These are phyloP conservation scores for Nomada flava DNA, from an alignment of 2,888 invertebrate species.

Conservation along the genomic window DNA sequence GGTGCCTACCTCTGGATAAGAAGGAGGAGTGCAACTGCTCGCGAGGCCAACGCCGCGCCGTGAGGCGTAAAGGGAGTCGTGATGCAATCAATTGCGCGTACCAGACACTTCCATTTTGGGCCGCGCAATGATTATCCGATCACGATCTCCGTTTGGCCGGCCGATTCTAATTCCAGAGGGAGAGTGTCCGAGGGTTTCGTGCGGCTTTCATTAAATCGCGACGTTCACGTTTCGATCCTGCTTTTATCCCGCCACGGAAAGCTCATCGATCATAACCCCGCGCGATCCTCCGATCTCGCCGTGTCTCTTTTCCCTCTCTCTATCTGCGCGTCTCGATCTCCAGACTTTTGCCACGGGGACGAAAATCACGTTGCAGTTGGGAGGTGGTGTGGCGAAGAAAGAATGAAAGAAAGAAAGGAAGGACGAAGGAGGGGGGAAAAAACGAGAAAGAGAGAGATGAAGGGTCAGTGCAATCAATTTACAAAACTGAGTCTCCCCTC, in stretches of 20 bases:
- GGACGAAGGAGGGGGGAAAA: conserved; percentile 5
- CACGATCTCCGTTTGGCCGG: conserved; percentile 40
- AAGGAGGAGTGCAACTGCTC: neutral
- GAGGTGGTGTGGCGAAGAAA: conserved; percentile 16
- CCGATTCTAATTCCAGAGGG: conserved; percentile 57
- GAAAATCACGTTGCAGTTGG: conserved; percentile 53
- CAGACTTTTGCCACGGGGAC: conserved; percentile 61
- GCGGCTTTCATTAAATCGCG: conserved; percentile 59
- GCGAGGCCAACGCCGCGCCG: neutral
- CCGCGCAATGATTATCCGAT: conserved; percentile 56
- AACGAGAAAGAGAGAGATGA: conserved; percentile 20
- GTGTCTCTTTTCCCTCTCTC: conserved; percentile 16
- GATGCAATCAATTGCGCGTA: conserved; percentile 48
- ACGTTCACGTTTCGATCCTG: conserved; percentile 49
- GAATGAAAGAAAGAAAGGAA: neutral
- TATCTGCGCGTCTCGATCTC: conserved; percentile 56
- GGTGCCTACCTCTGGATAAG: neutral
- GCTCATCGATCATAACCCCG: conserved; percentile 61
- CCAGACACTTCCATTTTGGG: conserved; percentile 58
- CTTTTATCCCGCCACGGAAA: conserved; percentile 55
- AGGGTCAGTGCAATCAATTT: conserved; percentile 57
- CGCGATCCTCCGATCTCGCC: conserved; percentile 43
- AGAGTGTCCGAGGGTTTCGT: conserved; percentile 25
- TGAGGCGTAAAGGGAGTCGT: conserved; percentile 28
- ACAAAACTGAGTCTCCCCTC: conserved; percentile 48